Percentiles rank a stretch among this genome's conserved stretches.
Evolutionary conservation across 2,888 invertebrate species (phyloP).

Genomic region (Druceiella hillmani): DNA sequence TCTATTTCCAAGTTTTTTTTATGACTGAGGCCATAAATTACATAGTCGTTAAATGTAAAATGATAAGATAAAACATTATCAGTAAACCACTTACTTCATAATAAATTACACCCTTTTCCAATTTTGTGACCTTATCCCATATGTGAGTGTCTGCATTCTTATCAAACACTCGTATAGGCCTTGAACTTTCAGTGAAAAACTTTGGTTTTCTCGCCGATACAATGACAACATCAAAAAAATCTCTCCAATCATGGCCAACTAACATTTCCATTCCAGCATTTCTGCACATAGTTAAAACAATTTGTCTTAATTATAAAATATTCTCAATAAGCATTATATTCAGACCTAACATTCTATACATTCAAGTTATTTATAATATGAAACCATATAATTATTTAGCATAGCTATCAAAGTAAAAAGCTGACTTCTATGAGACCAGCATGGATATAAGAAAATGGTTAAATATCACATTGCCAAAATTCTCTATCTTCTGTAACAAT

Average conservation of each 20-base stretch:
- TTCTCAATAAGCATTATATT: too few species aligned
- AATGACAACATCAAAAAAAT: slow-evolving; percentile 90
- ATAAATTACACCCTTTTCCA: slow-evolving; percentile 87
- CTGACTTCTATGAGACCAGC: too few species aligned
- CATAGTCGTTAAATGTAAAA: too few species aligned
- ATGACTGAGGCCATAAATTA: too few species aligned
- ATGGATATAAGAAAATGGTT: too few species aligned
- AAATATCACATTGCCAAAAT: too few species aligned
- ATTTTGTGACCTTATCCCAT: slow-evolving; percentile 84
- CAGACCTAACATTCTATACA: too few species aligned
- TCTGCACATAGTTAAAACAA: slow-evolving; percentile 43
- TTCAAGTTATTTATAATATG: too few species aligned
- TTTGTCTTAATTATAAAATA: slow-evolving; percentile 3
- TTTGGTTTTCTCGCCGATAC: slow-evolving; percentile 93
- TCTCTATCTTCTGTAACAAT: too few species aligned
- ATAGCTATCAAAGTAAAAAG: too few species aligned
- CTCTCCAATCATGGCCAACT: slow-evolving; percentile 83
- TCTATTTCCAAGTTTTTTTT: too few species aligned
- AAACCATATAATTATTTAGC: too few species aligned
- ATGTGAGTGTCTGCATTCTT: slow-evolving; percentile 73
- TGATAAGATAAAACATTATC: not conserved
- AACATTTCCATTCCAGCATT: slow-evolving; percentile 88
- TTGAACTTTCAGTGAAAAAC: slow-evolving; percentile 89
- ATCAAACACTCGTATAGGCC: slow-evolving; percentile 87
- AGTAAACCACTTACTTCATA: slow-evolving; percentile 63